Evolutionary conservation across 2,113 vertebrate genomes (phyloP).

Genomic region (Rissa tridactyla): DNA sequence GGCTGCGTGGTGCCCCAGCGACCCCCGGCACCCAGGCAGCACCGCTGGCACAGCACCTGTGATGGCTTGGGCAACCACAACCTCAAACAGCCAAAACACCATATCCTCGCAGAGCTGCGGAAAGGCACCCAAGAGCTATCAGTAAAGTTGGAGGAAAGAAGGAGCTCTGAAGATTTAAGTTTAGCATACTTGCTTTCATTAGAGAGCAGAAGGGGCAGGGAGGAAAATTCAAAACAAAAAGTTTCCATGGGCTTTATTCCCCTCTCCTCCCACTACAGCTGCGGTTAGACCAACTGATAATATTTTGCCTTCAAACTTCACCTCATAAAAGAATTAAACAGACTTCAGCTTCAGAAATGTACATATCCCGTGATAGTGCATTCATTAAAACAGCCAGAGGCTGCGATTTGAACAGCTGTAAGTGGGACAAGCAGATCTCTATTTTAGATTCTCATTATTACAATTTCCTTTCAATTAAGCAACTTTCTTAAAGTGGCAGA

Average conservation of each 20-base stretch:
- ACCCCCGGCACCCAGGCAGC: neutral
- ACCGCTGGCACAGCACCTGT: neutral
- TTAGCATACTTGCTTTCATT: neutral
- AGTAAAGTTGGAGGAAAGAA: neutral
- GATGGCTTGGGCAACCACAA: neutral
- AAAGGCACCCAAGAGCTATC: neutral
- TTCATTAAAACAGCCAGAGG: neutral
- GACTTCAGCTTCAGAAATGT: neutral
- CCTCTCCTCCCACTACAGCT: neutral
- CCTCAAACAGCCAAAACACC: neutral
- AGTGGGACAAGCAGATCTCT: neutral
- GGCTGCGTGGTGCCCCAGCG: accelerated
- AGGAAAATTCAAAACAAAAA: neutral
- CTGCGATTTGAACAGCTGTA: neutral
- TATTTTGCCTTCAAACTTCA: neutral
- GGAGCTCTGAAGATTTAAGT: neutral
- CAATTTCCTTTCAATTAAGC: neutral
- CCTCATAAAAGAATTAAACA: neutral
- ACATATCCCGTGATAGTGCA: neutral
- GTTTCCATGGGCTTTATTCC: neutral
- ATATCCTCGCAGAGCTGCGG: neutral
- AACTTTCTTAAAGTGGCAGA: neutral
- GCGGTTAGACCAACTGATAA: neutral
- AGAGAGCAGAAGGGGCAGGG: neutral
- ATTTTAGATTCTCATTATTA: neutral